phyloP scores from a whole-genome alignment of 2,888 invertebrate species.

The Opisthograptis luteolata region DNA sequence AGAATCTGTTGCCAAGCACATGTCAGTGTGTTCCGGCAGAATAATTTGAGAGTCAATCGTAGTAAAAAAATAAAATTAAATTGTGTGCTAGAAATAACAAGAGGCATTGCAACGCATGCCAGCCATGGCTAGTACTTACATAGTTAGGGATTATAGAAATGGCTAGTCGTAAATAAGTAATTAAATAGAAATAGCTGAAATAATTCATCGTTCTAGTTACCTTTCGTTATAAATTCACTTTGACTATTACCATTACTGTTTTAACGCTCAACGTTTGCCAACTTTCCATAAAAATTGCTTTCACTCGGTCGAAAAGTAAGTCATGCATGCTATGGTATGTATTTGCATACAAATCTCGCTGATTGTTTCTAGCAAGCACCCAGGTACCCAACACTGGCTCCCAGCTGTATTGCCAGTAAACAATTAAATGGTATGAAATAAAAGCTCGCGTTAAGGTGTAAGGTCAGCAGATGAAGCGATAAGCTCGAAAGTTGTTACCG shows the following conservation, averaged over 20 bases:
- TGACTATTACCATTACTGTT: slow-evolving; percentile 4
- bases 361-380: slow-evolving; percentile 15
- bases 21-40: too few relatives aligned
- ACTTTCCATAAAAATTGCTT: slow-evolving; percentile 23
- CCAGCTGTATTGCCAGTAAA: slow-evolving; percentile 11
- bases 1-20: too few relatives aligned
- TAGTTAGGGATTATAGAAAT: too few relatives aligned
- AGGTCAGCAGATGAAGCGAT: slow-evolving; percentile 64
- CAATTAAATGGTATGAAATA: slow-evolving; percentile 33
- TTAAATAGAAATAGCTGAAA: background rate
- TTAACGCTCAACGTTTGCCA: slow-evolving; percentile 6
- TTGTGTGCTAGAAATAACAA: too few relatives aligned
- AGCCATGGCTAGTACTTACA: too few relatives aligned
- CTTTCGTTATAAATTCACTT: slow-evolving; percentile 1
- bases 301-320: slow-evolving; percentile 26
- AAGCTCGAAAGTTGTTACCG: slow-evolving; percentile 50
- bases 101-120: too few relatives aligned
- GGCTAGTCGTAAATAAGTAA: too few relatives aligned
- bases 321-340: slow-evolving; percentile 20
- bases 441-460: slow-evolving; percentile 42
- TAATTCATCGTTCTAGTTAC: background rate
- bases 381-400: slow-evolving; percentile 10
- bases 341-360: slow-evolving; percentile 37
- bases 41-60: too few relatives aligned
- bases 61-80: too few relatives aligned